phyloP scores from a whole-genome alignment of 2,113 vertebrate genomes.

The Alexandromys fortis region DNA sequence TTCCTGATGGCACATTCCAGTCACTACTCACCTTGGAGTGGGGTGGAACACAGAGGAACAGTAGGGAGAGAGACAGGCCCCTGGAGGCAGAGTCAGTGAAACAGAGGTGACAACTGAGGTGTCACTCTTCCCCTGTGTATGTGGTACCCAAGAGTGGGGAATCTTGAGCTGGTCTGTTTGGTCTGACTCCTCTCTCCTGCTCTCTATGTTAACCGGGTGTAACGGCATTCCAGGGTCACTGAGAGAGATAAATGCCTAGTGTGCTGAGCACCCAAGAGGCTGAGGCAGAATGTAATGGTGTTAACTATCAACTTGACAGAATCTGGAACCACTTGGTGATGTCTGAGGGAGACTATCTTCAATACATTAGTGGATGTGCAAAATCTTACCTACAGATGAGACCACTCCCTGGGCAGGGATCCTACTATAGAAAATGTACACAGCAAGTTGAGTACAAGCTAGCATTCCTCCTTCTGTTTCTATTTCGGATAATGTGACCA shows the following conservation, averaged over 20 bases:
- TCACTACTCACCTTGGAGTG: not conserved
- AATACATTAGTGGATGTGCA: not conserved
- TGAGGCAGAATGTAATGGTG: not conserved
- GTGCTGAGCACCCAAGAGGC: not conserved
- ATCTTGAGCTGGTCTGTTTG: not conserved
- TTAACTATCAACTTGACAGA: not conserved
- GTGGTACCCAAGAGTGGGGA: rapidly evolving
- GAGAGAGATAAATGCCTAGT: rapidly evolving
- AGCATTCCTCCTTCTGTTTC: not conserved
- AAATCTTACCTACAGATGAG: not conserved
- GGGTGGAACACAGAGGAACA: rapidly evolving
- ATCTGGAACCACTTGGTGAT: not conserved
- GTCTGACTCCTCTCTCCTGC: not conserved
- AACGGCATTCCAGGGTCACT: rapidly evolving
- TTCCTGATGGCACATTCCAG: not conserved
- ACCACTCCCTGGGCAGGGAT: not conserved
- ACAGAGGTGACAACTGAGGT: not conserved
- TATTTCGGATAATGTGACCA: not conserved
- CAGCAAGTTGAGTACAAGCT: not conserved
- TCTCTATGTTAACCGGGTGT: not conserved
- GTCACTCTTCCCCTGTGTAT: not conserved
- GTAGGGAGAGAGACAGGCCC: not conserved
- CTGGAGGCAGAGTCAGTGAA: rapidly evolving
- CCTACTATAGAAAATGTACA: not conserved
- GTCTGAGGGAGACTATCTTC: not conserved